Conservation (phyloP, 2,888 invertebrate genomes). For the Dryomyza anilis region DNA sequence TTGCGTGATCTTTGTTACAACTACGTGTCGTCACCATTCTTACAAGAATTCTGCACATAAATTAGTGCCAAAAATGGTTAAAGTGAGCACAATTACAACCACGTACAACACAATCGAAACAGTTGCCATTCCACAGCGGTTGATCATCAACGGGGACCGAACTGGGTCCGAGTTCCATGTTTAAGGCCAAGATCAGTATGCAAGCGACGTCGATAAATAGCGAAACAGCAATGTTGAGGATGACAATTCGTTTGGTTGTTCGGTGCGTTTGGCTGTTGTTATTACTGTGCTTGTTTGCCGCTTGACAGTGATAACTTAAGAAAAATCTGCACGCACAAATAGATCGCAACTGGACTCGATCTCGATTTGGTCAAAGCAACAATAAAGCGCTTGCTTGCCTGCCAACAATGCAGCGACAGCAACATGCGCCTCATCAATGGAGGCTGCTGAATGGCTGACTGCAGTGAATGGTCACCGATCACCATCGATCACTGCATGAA, state of each 20-base stretch:
- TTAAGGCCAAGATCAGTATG: slow-evolving; percentile 22
- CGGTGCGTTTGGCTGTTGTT: slow-evolving; percentile 6
- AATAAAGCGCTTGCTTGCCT: slow-evolving; percentile 21
- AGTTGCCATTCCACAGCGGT: neutral
- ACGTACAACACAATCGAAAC: neutral
- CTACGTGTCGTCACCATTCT: too few relatives aligned
- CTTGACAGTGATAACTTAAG: slow-evolving; percentile 25
- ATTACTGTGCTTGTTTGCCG: neutral
- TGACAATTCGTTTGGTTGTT: slow-evolving; percentile 7
- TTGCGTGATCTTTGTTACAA: too few relatives aligned
- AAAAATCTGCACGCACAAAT: slow-evolving; percentile 21
- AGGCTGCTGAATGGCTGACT: slow-evolving; percentile 12
- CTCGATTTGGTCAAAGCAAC: slow-evolving; percentile 23
- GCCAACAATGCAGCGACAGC: slow-evolving; percentile 22
- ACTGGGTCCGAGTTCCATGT: too few relatives aligned
- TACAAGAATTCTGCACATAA: slow-evolving; percentile 4
- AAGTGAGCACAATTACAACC: slow-evolving; percentile 34
- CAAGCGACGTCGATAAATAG: slow-evolving; percentile 19
- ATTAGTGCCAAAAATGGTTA: slow-evolving; percentile 50
- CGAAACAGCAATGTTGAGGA: slow-evolving; percentile 17
- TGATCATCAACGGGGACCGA: slow-evolving; percentile 1
- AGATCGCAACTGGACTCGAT: slow-evolving; percentile 2
- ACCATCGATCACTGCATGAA: slow-evolving; percentile 16
- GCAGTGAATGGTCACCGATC: neutral
- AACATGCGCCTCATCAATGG: slow-evolving; percentile 11